Evolutionary conservation across 2,797 vertebrate species (phyloP), one percentile per base, ranked within the genome.

Genomic region (Tympanoctomys barrerae): DNA sequence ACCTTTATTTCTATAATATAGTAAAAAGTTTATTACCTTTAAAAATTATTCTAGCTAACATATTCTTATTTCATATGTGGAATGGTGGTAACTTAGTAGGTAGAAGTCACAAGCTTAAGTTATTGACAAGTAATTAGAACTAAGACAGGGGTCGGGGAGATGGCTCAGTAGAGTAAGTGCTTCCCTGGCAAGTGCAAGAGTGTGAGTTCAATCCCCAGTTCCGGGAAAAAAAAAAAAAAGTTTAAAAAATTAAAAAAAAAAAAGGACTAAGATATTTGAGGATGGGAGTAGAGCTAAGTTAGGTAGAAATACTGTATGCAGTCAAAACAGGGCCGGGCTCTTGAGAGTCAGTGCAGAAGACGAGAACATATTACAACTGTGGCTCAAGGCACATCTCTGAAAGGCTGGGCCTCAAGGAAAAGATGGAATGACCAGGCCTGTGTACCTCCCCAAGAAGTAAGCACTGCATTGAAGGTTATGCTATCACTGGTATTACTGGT

Each of bases 41-140:
- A 59, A 94, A 66, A 84, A 49, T 54, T 64, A 94, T 64, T 88
- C 59, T 33, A 84, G 31, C 71, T 91, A 71, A 84, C 42, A 88
- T 7, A 87, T 54, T 28, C 19, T 93, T 77, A 79, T 82, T 85
- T 93, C 24, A 66, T 33, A 87, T 61, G 33, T 49, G 79, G 86
- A 86, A 71, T 61, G 21, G 39, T 68, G 49, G n/a, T 87, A 81
- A 75, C 14, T 83, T 83, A 75, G 8, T 36, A 83, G 70, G 59
- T 82, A 86, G 87, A 95, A 90, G 59, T 7, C 33, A 87, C n/a
- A 87, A 83, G 62, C 28, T 89, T 79, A 91, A 78, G 73, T 68
- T 90, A 87, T 9, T 87, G 70, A 78, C 10, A 87, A 87, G 78
- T 61, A 77, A 91, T 7, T 64, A 73, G 42, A 96, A 80, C 39